These are phyloP conservation scores for Alfaro cultratus DNA, from an alignment of 2,797 vertebrate species.

Conservation along the genomic window DNA sequence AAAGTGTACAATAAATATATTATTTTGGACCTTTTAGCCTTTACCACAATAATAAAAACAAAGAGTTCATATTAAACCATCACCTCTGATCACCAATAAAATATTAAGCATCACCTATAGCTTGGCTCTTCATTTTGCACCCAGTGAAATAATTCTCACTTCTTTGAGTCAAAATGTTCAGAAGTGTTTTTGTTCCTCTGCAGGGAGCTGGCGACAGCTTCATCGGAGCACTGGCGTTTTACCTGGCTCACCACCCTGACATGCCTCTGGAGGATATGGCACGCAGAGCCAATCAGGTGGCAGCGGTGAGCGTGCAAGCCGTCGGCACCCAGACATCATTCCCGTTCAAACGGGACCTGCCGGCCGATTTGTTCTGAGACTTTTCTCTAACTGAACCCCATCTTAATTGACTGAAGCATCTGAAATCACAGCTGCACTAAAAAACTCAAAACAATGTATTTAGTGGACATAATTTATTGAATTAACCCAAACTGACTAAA, in stretches of 20 bases:
- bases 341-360: conserved; percentile 86
- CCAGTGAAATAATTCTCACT: background rate
- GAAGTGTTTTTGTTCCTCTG: conserved; percentile 23
- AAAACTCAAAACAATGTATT: background rate
- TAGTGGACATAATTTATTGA: conserved; percentile 16
- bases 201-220: conserved; percentile 99
- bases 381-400: background rate
- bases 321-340: conserved; percentile 92
- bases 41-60: background rate
- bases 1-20: background rate
- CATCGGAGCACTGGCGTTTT: conserved; percentile 93
- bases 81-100: background rate
- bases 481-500: background rate
- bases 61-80: background rate
- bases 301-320: conserved; percentile 87
- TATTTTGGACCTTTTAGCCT: background rate
- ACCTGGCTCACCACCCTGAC: conserved; percentile 86
- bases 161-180: background rate
- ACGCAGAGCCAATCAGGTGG: conserved; percentile 87
- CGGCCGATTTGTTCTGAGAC: conserved; percentile 82
- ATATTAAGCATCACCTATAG: background rate
- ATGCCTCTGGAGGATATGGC: conserved; percentile 91
- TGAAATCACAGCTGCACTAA: background rate
- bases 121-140: background rate
- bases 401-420: background rate